Conservation (phyloP, 2,888 invertebrate species). For the Cantharis nigra region DNA sequence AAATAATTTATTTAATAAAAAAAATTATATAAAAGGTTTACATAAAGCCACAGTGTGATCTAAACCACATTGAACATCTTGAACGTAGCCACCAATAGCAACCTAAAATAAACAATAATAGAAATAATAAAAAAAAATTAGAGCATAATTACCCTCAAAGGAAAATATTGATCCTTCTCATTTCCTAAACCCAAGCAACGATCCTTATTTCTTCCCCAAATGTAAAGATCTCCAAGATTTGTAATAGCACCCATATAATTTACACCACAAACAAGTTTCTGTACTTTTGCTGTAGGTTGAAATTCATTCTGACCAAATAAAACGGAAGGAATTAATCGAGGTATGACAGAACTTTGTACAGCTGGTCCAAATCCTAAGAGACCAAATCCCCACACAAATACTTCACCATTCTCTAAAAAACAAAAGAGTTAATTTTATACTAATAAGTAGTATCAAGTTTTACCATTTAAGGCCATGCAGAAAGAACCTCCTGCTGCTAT, state of each 20-base stretch:
- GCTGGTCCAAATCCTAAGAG: conserved; percentile 87
- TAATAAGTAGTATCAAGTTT: conserved; percentile 5
- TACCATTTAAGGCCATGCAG: conserved; percentile 83
- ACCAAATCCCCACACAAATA: conserved; percentile 94
- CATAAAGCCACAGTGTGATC: conserved; percentile 84
- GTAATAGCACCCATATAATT: conserved; percentile 83
- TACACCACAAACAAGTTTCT: conserved; percentile 72
- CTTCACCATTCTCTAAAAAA: conserved; percentile 74
- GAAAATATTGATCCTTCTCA: conserved; percentile 83
- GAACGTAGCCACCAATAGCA: conserved; percentile 75
- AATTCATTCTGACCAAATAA: conserved; percentile 88
- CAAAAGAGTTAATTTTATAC: conserved; percentile 4
- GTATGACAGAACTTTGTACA: conserved; percentile 67
- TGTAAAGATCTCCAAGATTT: conserved; percentile 80
- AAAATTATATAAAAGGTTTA: conserved; percentile 66
- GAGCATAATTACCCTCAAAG: conserved; percentile 68
- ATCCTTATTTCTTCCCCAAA: conserved; percentile 88
- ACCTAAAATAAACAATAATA: conserved; percentile 77
- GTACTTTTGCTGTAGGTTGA: conserved; percentile 69
- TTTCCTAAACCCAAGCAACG: conserved; percentile 85
- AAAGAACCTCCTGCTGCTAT: conserved; percentile 86
- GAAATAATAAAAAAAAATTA: conserved; percentile 17
- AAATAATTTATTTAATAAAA: neutral
- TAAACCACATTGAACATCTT: conserved; percentile 78
- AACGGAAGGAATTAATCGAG: conserved; percentile 75